Evolutionary conservation across 2,888 invertebrate genomes (phyloP).

Genomic region (Oegoconia quadripuncta): DNA sequence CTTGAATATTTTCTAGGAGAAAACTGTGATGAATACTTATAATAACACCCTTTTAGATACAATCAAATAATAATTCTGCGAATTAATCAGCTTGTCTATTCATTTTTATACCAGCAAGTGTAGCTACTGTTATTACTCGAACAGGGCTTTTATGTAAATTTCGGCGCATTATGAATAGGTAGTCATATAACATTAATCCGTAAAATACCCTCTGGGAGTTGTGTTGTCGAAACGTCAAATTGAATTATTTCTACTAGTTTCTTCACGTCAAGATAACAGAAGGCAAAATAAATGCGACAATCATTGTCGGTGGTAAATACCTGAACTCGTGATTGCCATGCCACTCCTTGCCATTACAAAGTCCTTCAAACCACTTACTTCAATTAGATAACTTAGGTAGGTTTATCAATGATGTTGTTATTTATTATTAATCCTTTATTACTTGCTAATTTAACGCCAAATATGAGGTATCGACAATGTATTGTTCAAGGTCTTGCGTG

Average conservation of each 20-base stretch:
- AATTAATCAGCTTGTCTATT: no score
- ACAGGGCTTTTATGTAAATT: no score
- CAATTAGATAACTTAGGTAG: conserved; percentile 49
- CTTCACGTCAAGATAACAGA: conserved; percentile 44
- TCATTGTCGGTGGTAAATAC: conserved; percentile 33
- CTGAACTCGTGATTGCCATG: conserved; percentile 69
- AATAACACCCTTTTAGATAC: no score
- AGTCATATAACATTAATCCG: no score
- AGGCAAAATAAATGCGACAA: conserved; percentile 48
- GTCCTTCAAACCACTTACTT: conserved; percentile 62
- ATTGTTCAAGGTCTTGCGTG: conserved; percentile 50
- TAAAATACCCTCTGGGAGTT: no score
- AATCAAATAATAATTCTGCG: no score
- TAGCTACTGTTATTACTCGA: no score
- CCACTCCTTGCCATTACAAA: conserved; percentile 54
- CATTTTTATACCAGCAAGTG: no score
- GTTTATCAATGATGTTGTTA: conserved; percentile 62
- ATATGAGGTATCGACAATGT: conserved; percentile 43
- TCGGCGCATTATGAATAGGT: no score
- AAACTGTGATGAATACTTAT: no score
- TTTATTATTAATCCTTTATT: conserved; percentile 15
- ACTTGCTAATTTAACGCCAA: conserved; percentile 48
- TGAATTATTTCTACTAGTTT: conserved; percentile 31
- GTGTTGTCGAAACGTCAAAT: conserved; percentile 5
- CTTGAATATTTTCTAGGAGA: no score